Evolutionary conservation across 2,113 vertebrate genomes (phyloP).

Genomic region (Melanotaenia duboulayi): DNA sequence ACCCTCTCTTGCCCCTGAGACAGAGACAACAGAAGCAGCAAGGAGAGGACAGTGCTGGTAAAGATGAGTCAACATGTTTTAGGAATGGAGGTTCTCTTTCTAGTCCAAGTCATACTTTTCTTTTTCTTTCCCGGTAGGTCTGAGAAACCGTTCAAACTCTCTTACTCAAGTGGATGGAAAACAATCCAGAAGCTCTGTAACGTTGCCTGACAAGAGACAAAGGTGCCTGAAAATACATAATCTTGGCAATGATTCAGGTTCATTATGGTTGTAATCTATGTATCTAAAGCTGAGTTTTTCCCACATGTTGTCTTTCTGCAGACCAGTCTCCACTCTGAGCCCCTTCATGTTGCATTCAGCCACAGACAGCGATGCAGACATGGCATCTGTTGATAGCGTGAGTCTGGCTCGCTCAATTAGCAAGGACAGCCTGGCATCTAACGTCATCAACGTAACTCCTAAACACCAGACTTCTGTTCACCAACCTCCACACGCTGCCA

Average conservation of each 20-base stretch:
- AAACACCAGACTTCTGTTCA: conserved; percentile 83
- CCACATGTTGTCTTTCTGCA: conserved; percentile 53
- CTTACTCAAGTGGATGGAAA: conserved; percentile 89
- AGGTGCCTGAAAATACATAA: conserved; percentile 79
- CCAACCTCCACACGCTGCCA: conserved; percentile 50
- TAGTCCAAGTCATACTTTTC: not conserved
- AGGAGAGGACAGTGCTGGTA: conserved; percentile 87
- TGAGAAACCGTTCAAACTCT: conserved; percentile 91
- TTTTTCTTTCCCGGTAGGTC: conserved; percentile 76
- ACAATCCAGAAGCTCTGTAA: conserved; percentile 83
- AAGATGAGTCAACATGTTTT: conserved; percentile 20
- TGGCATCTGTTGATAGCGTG: conserved; percentile 81
- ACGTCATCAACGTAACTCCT: conserved; percentile 87
- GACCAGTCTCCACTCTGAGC: conserved; percentile 90
- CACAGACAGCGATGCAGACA: conserved; percentile 87
- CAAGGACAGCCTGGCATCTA: conserved; percentile 96
- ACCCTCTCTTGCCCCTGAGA: conserved; percentile 90
- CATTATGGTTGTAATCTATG: not conserved
- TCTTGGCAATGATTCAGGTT: no score
- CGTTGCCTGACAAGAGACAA: conserved; percentile 91
- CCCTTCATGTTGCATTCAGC: conserved; percentile 86
- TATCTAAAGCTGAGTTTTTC: not conserved
- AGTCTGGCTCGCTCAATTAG: conserved; percentile 96
- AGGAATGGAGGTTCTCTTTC: not conserved
- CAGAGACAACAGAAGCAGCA: conserved; percentile 92